Evolutionary conservation across 53 echinoderm and acorn worm genomes (phyloP).

Genomic region (Holothuria leucospilota): DNA sequence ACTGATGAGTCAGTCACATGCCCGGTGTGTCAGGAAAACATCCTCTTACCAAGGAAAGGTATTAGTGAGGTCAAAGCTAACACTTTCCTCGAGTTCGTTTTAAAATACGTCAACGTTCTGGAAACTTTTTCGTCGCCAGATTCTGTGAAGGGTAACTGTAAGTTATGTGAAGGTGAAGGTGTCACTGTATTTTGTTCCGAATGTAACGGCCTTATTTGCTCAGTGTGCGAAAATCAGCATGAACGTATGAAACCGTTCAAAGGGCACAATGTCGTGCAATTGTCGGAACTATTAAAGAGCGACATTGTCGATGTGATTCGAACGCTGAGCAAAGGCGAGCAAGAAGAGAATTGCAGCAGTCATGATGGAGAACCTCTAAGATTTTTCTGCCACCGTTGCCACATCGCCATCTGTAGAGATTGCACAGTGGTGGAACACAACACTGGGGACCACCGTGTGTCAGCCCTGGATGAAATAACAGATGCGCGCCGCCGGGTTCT

Average conservation of each 20-base stretch:
- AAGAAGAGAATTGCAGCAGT: slow-evolving; percentile 5
- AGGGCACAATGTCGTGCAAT: slow-evolving; percentile 1
- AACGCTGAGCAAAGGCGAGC: slow-evolving; percentile 23
- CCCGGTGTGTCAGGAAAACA: slow-evolving; percentile 15
- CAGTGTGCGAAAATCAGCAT: slow-evolving; percentile 18
- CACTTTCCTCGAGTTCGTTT: slow-evolving; percentile 23
- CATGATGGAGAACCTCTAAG: slow-evolving; percentile 32
- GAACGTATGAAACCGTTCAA: slow-evolving; percentile 44
- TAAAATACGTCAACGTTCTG: slow-evolving; percentile 8
- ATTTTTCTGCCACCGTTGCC: slow-evolving; percentile 31
- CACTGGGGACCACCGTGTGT: slow-evolving; percentile 15
- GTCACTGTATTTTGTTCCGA: slow-evolving; percentile 9
- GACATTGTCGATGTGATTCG: slow-evolving; percentile 2
- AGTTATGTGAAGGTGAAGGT: slow-evolving; percentile 28
- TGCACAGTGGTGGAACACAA: slow-evolving; percentile 45
- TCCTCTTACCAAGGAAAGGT: slow-evolving; percentile 15
- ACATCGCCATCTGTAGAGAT: slow-evolving; percentile 28
- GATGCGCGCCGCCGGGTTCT: background rate
- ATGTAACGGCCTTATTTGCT: slow-evolving; percentile 31
- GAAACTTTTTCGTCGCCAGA: background rate
- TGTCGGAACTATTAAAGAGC: background rate
- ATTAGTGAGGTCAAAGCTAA: background rate
- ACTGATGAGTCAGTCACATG: slow-evolving; percentile 15
- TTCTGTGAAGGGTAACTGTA: slow-evolving; percentile 9
- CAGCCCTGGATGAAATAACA: slow-evolving; percentile 31